phyloP scores from a whole-genome alignment of 2,113 vertebrate genomes.

The Istiophorus platypterus region DNA sequence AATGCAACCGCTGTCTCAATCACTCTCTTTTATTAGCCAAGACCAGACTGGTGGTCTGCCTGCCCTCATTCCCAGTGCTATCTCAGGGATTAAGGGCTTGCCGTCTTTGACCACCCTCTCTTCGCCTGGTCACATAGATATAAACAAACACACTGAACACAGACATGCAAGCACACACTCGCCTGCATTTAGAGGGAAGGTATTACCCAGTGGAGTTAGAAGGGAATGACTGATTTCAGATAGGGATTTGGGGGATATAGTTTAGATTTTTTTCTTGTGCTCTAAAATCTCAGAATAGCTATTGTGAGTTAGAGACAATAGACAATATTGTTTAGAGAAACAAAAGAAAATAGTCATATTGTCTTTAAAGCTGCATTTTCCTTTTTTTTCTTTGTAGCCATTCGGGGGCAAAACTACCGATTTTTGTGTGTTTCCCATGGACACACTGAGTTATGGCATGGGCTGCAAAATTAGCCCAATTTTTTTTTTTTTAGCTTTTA shows the following conservation, averaged over 20 bases:
- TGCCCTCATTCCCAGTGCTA: conserved; percentile 75
- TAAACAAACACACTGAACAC: conserved; percentile 57
- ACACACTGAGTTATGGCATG: too few species aligned
- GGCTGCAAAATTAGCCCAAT: too few species aligned
- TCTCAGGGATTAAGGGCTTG: conserved; percentile 82
- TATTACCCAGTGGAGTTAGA: conserved; percentile 28
- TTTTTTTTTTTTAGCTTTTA: too few species aligned
- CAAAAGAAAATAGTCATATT: background rate
- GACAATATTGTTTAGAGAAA: background rate
- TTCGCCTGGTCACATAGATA: conserved; percentile 57
- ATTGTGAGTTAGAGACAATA: background rate
- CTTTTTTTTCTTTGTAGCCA: background rate
- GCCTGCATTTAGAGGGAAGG: background rate
- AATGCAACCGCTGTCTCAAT: conserved; percentile 75
- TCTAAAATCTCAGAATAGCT: conserved; percentile 32
- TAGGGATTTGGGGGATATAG: conserved; percentile 34
- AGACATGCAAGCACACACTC: conserved; percentile 27
- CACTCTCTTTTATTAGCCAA: conserved; percentile 79
- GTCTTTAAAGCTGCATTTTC: conserved; percentile 1
- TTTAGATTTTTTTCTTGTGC: background rate
- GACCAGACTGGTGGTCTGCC: conserved; percentile 62
- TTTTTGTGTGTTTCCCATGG: too few species aligned
- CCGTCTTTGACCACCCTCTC: conserved; percentile 62
- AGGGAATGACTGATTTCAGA: conserved; percentile 39
- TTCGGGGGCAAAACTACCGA: background rate